These are phyloP conservation scores for Trissolcus japonicus DNA, from an alignment of 2,888 invertebrate genomes.

Conservation along the genomic window DNA sequence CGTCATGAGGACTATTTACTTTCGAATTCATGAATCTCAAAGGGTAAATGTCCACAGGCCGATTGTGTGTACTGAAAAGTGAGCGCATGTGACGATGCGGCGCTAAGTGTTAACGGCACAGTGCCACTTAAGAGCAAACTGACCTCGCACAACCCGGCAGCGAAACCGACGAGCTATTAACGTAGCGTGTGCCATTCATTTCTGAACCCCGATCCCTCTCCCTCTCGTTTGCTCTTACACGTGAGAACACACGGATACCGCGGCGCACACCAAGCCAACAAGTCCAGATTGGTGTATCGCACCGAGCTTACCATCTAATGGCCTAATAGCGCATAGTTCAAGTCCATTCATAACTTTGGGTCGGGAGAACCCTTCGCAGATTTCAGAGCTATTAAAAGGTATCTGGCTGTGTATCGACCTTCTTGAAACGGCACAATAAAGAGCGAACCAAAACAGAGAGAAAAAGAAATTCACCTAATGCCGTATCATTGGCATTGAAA, in stretches of 20 bases:
- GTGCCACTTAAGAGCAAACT: conserved; percentile 61
- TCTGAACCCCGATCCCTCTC: conserved; percentile 44
- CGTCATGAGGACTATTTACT: conserved; percentile 16
- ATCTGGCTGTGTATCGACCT: conserved; percentile 25
- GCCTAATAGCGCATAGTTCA: conserved; percentile 64
- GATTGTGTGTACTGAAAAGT: conserved; percentile 20
- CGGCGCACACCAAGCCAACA: conserved; percentile 30
- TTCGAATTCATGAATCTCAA: conserved; percentile 23
- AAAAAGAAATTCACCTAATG: conserved; percentile 12
- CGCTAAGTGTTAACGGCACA: conserved; percentile 39
- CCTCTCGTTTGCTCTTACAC: conserved; percentile 43
- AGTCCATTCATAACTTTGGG: conserved; percentile 65
- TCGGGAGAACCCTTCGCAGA: conserved; percentile 51
- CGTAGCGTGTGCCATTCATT: conserved; percentile 47
- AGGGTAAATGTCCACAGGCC: conserved; percentile 3
- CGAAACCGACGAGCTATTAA: conserved; percentile 35
- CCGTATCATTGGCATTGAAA: conserved; percentile 12
- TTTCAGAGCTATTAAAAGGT: conserved; percentile 43
- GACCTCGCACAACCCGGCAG: conserved; percentile 61
- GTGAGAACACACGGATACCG: conserved; percentile 51
- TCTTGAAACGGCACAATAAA: conserved; percentile 1
- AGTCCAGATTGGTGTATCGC: conserved; percentile 56
- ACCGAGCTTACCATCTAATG: conserved; percentile 61
- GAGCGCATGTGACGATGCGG: conserved; percentile 24
- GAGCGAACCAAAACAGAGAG: background rate